Evolutionary conservation across 1,140 invertebrate species (phyloP), one percentile per base, ranked within the genome.

Genomic region (Heterodera schachtii): DNA sequence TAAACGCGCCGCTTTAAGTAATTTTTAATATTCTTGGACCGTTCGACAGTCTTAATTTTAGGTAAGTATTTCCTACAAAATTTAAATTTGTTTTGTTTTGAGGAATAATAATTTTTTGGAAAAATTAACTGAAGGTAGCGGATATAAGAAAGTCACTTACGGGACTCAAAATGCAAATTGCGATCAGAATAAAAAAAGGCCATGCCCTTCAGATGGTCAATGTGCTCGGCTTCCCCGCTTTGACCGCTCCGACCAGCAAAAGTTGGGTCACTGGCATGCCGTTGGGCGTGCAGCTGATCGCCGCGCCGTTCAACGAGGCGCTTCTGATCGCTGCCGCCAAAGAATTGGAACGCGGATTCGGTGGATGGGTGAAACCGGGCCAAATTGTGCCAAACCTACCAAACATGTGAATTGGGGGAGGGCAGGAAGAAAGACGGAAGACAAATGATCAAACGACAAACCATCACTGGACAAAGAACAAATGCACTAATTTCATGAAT

Each of bases 261-360:
- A 13, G 41, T 7, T 11, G 41, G 31, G 31, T 31, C 75, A 60
- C 9, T 85, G 95, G 95, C 3, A 90, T 97, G 80, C 96, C 96
- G 0, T 92, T 98, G 84, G 95, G 95, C 60, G 92, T 97, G 78
- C 95, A 97, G 88, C 92, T 93, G 41, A 83, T 84, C 69, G 80
- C 84, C 21, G 47, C 47, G 11, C 73, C 79, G 13, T 74, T 81
- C 44, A 86, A 89, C 43, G 89, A 90, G 49, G 81, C 75, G 6
- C 60, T 90, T 11, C 82, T 85, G 49, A 60, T 89, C 11, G 84
- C 85, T 19, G 86, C 85, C 9, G 89, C 89, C 7, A 64, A 83
- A n/a, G 89, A 90, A 66, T 43, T 90, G 11, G 89, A 90, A 71
- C 81, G 80, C 21, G 83, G 64, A 21, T 90, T 88, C 83, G 87